Evolutionary conservation across 2,113 vertebrate genomes (phyloP), one percentile per base, ranked within the genome.

Genomic region (Barnardius zonarius): DNA sequence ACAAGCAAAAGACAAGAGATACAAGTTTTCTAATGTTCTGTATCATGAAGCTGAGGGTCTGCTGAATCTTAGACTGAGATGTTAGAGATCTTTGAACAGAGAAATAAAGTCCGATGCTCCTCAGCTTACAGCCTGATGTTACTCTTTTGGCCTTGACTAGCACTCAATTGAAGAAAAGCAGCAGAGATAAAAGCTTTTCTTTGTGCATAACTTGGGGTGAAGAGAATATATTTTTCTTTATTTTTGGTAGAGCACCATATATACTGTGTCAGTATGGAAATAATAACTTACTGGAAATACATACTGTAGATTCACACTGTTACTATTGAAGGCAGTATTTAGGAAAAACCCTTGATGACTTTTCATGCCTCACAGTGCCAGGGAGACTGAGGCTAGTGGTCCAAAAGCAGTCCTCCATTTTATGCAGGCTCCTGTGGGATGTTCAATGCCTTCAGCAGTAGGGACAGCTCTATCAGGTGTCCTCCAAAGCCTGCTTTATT

Each of bases 121-220:
- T 57, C 51, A 33, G 7, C 9, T 84, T 69, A 43, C 9, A 75
- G 13, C 5, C 11, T 59, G 18, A 46, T 20, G 7, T 52, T 19
- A 52, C 9, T 51, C 8, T 39, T 7, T 41, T 44, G 17, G 43
- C 17, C 11, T 43, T 82, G 24, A 35, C 22, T n/a, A 61, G 3
- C 1, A 1, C 4, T 52, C 17, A 49, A 51, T 4, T 0, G 4
- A 57, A 75, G 25, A 70, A 41, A n/a, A 51, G 15, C 8, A 49
- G 6, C 17, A 48, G 39, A 61, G 49, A 54, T 59, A 57, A 22
- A 37, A 17, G 33, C 9, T 72, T 49, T 39, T 77, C 15, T 79
- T 9, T 69, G 39, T 55, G 7, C 14, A 37, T 73, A 22, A 30
- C 7, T 11, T 63, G 27, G 17, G 8, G 3, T 63, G 31, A 88